Evolutionary conservation across 2,888 invertebrate genomes (phyloP).

Genomic region (Ennomos erosarius): DNA sequence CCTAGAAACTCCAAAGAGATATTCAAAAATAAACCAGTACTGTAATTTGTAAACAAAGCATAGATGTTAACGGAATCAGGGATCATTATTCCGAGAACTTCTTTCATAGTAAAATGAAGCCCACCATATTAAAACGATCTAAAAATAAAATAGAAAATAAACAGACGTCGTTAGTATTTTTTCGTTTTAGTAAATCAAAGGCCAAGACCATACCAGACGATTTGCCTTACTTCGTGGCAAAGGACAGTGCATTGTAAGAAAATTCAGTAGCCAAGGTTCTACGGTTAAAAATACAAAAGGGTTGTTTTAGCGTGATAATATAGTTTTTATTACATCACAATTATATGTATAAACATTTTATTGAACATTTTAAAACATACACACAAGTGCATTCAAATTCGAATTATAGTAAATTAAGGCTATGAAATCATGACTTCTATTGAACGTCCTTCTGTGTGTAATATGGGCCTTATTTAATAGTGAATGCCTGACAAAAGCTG

Average conservation of each 20-base stretch:
- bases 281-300: neutral
- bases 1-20: too few relatives aligned
- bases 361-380: too few relatives aligned
- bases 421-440: too few relatives aligned
- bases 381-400: too few relatives aligned
- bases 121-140: conserved; percentile 16
- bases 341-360: too few relatives aligned
- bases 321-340: too few relatives aligned
- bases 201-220: conserved; percentile 42
- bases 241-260: neutral
- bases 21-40: too few relatives aligned
- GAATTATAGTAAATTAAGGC: too few relatives aligned
- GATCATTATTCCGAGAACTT: conserved; percentile 8
- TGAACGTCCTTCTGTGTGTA: too few relatives aligned
- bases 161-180: conserved; percentile 31
- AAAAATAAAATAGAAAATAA: conserved; percentile 28
- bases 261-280: conserved; percentile 5
- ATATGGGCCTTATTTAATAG: too few relatives aligned
- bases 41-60: too few relatives aligned
- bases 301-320: neutral
- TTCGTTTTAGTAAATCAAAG: conserved; percentile 50
- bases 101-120: conserved; percentile 25
- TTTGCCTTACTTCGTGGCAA: neutral
- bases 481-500: too few relatives aligned
- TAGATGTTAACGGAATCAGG: neutral